phyloP scores from a whole-genome alignment of 2,888 invertebrate genomes.

The Nomada goodeniana region DNA sequence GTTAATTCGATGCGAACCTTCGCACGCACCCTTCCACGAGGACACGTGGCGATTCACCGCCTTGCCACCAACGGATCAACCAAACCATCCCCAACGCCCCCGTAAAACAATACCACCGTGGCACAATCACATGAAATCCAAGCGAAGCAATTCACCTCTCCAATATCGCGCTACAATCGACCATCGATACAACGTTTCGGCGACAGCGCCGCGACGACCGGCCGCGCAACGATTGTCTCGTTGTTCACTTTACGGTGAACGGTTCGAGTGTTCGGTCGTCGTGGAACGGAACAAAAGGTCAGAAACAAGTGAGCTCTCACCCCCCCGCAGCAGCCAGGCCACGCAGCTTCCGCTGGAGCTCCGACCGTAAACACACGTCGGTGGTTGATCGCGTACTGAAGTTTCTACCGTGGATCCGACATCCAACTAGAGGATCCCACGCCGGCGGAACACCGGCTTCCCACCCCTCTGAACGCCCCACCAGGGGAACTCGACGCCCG shows the following conservation, averaged over 20 bases:
- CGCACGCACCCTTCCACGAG: constrained; percentile 1
- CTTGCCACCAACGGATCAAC: constrained; percentile 1
- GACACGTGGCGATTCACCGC: constrained; percentile 40
- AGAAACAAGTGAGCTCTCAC: constrained; percentile 58
- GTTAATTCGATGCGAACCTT: constrained; percentile 15
- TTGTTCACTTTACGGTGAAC: no score
- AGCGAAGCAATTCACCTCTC: not conserved
- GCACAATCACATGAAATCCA: not conserved
- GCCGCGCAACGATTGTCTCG: no score
- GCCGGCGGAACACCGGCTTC: constrained; percentile 42
- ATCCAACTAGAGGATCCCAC: constrained; percentile 67
- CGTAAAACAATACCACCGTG: not conserved
- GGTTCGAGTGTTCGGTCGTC: not conserved
- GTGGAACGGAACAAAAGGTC: not conserved
- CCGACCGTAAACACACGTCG: constrained; percentile 79
- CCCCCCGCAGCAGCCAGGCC: constrained; percentile 67
- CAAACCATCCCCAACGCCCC: not conserved
- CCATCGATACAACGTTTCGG: not conserved
- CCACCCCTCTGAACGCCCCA: constrained; percentile 46
- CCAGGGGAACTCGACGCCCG: constrained; percentile 50
- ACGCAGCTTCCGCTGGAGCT: constrained; percentile 76
- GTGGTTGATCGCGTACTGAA: constrained; percentile 83
- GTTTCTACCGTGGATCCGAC: constrained; percentile 78
- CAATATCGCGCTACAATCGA: not conserved
- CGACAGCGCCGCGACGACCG: no score